Evolutionary conservation across 2,797 vertebrate genomes (phyloP).

Genomic region (Cheirogaleus major): DNA sequence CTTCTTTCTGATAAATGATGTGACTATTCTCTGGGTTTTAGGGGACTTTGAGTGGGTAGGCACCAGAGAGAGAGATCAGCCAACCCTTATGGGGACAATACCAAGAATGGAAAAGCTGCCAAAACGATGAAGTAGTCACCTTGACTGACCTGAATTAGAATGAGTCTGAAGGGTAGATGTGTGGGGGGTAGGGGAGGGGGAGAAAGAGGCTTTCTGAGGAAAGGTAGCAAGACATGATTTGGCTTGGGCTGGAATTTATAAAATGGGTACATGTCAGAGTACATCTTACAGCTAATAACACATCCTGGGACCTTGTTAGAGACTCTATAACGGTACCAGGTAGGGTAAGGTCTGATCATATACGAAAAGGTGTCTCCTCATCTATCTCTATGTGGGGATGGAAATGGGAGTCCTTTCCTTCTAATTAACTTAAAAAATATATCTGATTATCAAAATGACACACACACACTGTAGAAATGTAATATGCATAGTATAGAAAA

Average conservation of each 20-base stretch:
- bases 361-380: neutral
- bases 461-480: neutral
- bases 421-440: neutral
- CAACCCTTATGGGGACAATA: neutral
- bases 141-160: neutral
- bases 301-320: neutral
- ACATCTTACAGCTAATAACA: neutral
- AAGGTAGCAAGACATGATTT: neutral
- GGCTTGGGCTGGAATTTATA: neutral
- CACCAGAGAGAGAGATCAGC: neutral
- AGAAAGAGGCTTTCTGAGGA: neutral
- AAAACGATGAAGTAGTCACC: neutral
- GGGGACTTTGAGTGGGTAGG: neutral
- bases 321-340: neutral
- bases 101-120: neutral
- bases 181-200: neutral
- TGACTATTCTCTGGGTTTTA: neutral
- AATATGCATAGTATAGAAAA: neutral
- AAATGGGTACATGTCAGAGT: neutral
- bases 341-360: neutral
- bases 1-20: neutral
- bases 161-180: neutral
- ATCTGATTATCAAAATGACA: neutral
- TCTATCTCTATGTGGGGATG: neutral
- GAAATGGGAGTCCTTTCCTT: conserved; percentile 7